Conservation (phyloP, 2,113 vertebrate genomes). For the Leucosticte australis region DNA sequence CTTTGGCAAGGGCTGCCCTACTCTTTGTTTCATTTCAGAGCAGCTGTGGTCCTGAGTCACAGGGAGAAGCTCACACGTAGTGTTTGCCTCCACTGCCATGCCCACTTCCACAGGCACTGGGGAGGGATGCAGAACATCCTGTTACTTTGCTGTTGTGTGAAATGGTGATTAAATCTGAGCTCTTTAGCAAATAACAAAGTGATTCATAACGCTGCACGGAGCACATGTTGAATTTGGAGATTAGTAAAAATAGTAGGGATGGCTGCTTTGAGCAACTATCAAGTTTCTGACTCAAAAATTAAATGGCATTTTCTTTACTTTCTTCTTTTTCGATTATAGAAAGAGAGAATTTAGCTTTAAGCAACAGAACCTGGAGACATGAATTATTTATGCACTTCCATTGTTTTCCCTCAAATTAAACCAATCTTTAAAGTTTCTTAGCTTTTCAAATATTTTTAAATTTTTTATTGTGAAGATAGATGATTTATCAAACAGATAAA, state of each 20-base stretch:
- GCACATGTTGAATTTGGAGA: not conserved
- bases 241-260: constrained; percentile 10
- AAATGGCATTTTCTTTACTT: not conserved
- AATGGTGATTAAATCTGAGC: constrained; percentile 44
- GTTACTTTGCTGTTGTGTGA: constrained; percentile 10
- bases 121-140: not conserved
- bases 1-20: not conserved
- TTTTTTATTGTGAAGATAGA: not conserved
- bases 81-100: not conserved
- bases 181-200: constrained; percentile 39
- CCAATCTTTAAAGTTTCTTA: not conserved
- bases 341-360: not conserved
- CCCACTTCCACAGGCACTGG: not conserved
- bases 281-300: not conserved
- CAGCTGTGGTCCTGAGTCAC: not conserved
- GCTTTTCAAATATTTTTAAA: accelerated
- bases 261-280: constrained; percentile 11
- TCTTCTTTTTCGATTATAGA: not conserved
- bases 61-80: not conserved
- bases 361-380: not conserved
- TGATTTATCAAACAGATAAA: not conserved
- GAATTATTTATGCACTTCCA: not conserved
- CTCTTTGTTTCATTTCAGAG: not conserved
- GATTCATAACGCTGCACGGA: not conserved
- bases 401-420: not conserved